Evolutionary conservation across 1,140 invertebrate species (phyloP).

Genomic region (Tetraneura akinire): DNA sequence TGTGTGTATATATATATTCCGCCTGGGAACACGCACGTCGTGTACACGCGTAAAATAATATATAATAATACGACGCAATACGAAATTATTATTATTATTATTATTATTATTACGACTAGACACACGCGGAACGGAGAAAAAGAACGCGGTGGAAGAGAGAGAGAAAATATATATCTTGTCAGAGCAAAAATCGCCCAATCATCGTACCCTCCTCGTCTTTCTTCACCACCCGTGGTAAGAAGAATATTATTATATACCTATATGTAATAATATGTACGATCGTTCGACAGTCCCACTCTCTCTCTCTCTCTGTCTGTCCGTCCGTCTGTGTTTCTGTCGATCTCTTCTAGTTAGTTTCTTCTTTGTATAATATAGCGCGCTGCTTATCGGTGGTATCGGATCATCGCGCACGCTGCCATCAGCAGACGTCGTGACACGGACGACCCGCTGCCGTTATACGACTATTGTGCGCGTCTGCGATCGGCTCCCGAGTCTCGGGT

Average conservation of each 20-base stretch:
- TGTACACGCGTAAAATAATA: too few relatives aligned
- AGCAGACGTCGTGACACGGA: conserved; percentile 15
- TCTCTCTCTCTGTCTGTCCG: too few relatives aligned
- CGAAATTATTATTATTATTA: too few relatives aligned
- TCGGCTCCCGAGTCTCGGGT: background rate
- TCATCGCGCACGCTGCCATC: background rate
- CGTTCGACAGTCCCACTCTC: background rate
- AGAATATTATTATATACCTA: background rate
- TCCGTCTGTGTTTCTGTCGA: background rate
- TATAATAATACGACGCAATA: conserved; percentile 18
- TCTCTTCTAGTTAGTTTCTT: conserved; percentile 15
- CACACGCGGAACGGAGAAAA: background rate
- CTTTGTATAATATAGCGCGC: background rate
- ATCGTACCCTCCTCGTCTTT: conserved; percentile 6
- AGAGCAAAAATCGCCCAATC: conserved; percentile 39
- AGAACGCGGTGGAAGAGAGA: background rate
- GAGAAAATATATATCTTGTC: conserved; percentile 1
- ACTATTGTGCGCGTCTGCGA: background rate
- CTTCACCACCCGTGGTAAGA: too few relatives aligned
- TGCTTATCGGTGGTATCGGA: conserved; percentile 32
- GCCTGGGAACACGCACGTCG: conserved; percentile 4
- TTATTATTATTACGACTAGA: conserved; percentile 35
- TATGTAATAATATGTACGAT: background rate
- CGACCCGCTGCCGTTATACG: conserved; percentile 20
- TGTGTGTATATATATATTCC: too few relatives aligned